Conservation (phyloP, 2,888 invertebrate genomes). For the Zygaena filipendulae region DNA sequence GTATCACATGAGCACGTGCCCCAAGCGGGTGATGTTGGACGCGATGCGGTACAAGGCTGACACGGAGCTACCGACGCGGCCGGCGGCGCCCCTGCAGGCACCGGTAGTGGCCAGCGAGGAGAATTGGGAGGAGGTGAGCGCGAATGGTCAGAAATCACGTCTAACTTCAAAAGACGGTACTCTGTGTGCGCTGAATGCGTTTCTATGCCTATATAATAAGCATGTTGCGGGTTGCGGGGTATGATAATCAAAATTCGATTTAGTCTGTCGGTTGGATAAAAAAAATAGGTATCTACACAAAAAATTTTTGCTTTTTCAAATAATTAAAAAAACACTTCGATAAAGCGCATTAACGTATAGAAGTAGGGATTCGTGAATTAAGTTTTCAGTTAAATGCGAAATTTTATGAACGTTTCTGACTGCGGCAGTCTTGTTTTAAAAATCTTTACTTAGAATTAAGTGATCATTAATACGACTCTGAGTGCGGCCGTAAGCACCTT, state of each 20-base stretch:
- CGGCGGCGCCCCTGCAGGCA: conserved; percentile 19
- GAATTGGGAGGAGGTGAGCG: conserved; percentile 39
- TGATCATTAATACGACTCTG: no score
- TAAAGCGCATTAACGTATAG: no score
- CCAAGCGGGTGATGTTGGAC: conserved; percentile 35
- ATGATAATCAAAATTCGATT: background rate
- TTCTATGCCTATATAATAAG: background rate
- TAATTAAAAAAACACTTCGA: no score
- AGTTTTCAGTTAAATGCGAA: no score
- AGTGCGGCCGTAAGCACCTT: no score
- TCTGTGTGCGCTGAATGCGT: no score
- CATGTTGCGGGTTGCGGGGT: background rate
- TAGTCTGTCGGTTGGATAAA: background rate
- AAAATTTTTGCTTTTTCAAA: background rate
- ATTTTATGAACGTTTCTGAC: no score
- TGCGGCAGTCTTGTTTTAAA: no score
- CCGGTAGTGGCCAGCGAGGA: conserved; percentile 20
- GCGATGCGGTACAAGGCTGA: conserved; percentile 29
- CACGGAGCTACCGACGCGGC: conserved; percentile 24
- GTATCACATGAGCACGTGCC: conserved; percentile 36
- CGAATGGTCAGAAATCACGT: background rate
- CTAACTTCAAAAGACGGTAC: background rate
- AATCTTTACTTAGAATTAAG: no score
- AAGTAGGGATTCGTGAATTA: no score
- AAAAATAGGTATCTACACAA: background rate